phyloP scores from a whole-genome alignment of 2,888 invertebrate genomes.

The Orchesellides sinensis region DNA sequence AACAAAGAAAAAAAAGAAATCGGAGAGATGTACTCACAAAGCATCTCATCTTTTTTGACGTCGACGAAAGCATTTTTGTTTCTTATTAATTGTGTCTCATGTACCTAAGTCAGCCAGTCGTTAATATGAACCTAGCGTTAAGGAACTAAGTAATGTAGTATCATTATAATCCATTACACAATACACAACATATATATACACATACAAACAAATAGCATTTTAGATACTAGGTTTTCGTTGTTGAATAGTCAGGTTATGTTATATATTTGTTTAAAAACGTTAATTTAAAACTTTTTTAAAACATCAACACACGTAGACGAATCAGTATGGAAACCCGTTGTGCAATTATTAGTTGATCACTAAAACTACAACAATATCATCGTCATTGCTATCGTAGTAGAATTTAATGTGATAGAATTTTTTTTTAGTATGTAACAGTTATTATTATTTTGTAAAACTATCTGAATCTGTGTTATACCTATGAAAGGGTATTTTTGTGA shows the following conservation, averaged over 20 bases:
- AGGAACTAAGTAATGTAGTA: neutral
- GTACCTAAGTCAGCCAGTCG: conserved; percentile 68
- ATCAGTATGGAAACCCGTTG: conserved; percentile 60
- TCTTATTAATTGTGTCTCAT: conserved; percentile 61
- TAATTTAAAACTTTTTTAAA: conserved; percentile 41
- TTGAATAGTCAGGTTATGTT: conserved; percentile 6
- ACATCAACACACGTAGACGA: conserved; percentile 42
- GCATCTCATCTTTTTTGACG: neutral
- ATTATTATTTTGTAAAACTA: neutral
- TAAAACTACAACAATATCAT: neutral
- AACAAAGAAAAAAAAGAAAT: neutral
- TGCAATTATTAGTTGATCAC: conserved; percentile 41
- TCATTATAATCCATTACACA: too few species aligned
- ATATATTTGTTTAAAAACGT: conserved; percentile 20
- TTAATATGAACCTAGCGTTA: neutral
- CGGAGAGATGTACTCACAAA: neutral
- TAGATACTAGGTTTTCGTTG: conserved; percentile 2
- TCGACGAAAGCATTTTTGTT: conserved; percentile 25
- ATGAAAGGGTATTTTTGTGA: neutral
- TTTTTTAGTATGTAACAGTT: neutral
- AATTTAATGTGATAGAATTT: neutral
- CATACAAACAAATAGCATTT: neutral
- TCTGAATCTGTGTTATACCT: neutral
- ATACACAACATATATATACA: neutral
- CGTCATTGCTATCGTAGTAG: neutral